A percentile compares a stretch with the other conserved stretches of the same genome.
Conservation (phyloP, 2,113 vertebrate species). For the Phyllostomus hastatus region DNA sequence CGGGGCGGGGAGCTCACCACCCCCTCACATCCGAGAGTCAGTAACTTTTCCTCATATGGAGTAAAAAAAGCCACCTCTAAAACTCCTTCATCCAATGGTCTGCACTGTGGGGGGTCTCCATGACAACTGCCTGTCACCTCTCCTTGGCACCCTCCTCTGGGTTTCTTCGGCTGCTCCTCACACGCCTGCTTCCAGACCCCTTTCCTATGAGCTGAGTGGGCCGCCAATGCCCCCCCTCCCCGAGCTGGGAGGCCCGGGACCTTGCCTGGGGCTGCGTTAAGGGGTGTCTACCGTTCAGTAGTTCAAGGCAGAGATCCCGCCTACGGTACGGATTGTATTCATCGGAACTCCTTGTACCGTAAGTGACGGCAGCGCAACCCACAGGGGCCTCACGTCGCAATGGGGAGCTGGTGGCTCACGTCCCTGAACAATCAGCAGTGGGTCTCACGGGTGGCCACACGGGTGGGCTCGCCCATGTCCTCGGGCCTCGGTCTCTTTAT, state of each 20-base stretch:
- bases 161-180: not conserved
- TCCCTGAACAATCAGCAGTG: not conserved
- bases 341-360: not conserved
- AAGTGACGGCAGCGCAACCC: not conserved
- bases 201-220: not conserved
- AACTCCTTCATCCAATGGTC: not conserved
- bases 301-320: not conserved
- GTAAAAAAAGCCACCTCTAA: conserved; percentile 17
- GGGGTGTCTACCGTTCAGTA: not conserved
- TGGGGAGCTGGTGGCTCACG: not conserved
- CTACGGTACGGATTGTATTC: not conserved
- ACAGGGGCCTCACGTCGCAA: not conserved
- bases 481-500: not conserved
- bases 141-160: not conserved
- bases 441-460: not conserved
- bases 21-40: not conserved
- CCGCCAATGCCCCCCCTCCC: fast-evolving
- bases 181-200: not conserved
- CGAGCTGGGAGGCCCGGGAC: not conserved
- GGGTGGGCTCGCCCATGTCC: not conserved
- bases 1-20: not conserved
- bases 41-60: not conserved
- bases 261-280: not conserved
- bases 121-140: not conserved
- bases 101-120: not conserved